Percentiles rank a stretch among this genome's conserved stretches.
Conservation (phyloP, 2,797 vertebrate species). For the Craterocephalus amniculus region DNA sequence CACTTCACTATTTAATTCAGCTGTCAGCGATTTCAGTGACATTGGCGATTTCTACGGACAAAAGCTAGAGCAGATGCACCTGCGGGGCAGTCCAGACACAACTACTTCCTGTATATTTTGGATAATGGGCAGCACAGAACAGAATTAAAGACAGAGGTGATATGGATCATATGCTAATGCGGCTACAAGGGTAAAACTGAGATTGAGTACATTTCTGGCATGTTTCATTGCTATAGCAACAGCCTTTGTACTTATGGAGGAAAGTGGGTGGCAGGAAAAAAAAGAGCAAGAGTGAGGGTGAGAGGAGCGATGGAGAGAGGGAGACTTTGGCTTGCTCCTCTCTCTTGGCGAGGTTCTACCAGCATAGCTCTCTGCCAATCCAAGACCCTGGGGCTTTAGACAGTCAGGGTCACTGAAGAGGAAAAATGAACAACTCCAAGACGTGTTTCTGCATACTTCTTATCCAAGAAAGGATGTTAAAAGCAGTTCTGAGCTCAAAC, state of each 20-base stretch:
- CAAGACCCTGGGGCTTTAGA: conserved; percentile 60
- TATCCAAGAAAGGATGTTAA: conserved; percentile 17
- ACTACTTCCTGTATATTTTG: conserved; percentile 1
- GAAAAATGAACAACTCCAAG: conserved; percentile 69
- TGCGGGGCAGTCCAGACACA: conserved; percentile 6
- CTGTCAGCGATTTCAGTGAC: background rate
- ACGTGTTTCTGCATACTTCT: conserved; percentile 52
- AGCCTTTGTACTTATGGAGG: conserved; percentile 72
- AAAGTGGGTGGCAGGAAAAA: conserved; percentile 71
- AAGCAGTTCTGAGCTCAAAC: conserved; percentile 44
- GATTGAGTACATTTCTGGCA: conserved; percentile 65
- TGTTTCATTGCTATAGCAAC: conserved; percentile 82
- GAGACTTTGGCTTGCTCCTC: conserved; percentile 58
- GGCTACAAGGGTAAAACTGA: conserved; percentile 64
- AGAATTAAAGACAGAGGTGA: conserved; percentile 45
- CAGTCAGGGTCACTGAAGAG: conserved; percentile 72
- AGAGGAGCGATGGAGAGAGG: conserved; percentile 58
- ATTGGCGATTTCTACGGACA: background rate
- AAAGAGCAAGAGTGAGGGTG: conserved; percentile 58
- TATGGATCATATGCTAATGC: conserved; percentile 60
- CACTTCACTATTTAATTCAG: background rate
- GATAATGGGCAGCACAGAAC: conserved; percentile 27
- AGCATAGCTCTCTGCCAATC: conserved; percentile 58
- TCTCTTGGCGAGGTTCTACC: conserved; percentile 61
- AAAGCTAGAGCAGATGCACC: background rate